Base-by-base conservation (phyloP, 2,888 invertebrate genomes). In the Dromius quadrimaculatus region DNA sequence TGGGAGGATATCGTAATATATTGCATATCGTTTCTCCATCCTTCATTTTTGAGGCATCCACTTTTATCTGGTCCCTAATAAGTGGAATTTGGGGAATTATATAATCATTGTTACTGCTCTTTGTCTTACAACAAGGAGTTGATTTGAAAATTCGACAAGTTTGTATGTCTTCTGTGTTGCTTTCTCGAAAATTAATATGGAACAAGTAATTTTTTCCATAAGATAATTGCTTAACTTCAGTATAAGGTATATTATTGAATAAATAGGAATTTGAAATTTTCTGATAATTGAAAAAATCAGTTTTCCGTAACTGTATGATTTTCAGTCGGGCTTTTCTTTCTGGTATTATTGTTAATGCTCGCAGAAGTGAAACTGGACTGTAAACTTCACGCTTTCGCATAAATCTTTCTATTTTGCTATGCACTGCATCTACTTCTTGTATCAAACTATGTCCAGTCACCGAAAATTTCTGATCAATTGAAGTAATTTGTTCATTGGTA, bases 361-460 rank as follows among this genome's bases (percentile, higher is more conserved):
- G 38, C 13, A 38, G 13, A 4, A 38, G 38, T 6, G 38, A 11
- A 6, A 38, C n/a, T 6, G 38, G 38, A 13, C 38, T 38, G n/a
- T 11, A 38, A 3, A 38, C n/a, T 38, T 38, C 38, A 3, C 4
- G 4, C 4, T 38, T 3, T n/a, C n/a, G 4, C n/a, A 38, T 3
- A 41, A 71, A 64, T 71, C 66, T 57, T 73, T 73, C 73, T 15
- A 73, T 73, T 34, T 71, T n/a, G 23, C 73, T 71, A 63, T 73
- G 69, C 6, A 71, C 62, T 13, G 47, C 23, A 70, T 73, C 71
- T 1, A 73, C 69, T 43, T 73, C 72, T 45, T 73, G 72, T 11
- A 73, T 70, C 34, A 71, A 71, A 15, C 66, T 71, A 50, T 73
- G 73, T 2, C 73, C 73, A 6, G 70, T 69, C 63, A 71, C 73